These are phyloP conservation scores for Aegithalos caudatus DNA, from an alignment of 2,113 vertebrate genomes.

Conservation along the genomic window DNA sequence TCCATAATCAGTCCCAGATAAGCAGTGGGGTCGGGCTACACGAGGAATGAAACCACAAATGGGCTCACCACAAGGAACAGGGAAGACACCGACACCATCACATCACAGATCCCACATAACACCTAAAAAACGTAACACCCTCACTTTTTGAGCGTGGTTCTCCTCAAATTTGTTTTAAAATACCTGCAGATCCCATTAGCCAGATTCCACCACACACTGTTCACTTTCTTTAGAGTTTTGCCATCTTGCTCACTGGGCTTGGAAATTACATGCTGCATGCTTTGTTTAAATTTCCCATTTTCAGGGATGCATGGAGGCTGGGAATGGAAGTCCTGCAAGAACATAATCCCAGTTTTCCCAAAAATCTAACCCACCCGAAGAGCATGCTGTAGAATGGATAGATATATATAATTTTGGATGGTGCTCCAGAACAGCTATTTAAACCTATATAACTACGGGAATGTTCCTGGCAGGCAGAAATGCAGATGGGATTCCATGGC, in stretches of 20 bases:
- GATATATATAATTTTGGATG: not conserved
- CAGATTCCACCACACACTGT: not conserved
- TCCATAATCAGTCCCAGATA: not conserved
- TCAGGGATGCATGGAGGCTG: not conserved
- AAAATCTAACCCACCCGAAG: not conserved
- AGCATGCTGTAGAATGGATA: not conserved
- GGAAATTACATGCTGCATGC: not conserved
- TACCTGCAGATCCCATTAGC: not conserved
- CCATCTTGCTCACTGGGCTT: not conserved
- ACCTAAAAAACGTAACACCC: accelerated
- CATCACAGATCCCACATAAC: not conserved
- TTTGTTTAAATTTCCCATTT: not conserved
- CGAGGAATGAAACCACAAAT: not conserved
- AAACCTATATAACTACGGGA: not conserved
- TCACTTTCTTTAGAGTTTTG: not conserved
- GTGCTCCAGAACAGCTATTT: not conserved
- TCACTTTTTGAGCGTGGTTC: not conserved
- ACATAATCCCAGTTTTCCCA: not conserved
- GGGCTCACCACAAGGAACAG: not conserved
- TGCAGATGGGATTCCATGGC: not conserved
- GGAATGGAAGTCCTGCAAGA: not conserved
- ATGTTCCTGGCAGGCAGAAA: not conserved
- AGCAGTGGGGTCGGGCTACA: not conserved
- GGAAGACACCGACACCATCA: not conserved
- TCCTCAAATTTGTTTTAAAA: not conserved